These are phyloP conservation scores for Eutolmus rufibarbis DNA, from an alignment of 2,888 invertebrate species.

Conservation along the genomic window DNA sequence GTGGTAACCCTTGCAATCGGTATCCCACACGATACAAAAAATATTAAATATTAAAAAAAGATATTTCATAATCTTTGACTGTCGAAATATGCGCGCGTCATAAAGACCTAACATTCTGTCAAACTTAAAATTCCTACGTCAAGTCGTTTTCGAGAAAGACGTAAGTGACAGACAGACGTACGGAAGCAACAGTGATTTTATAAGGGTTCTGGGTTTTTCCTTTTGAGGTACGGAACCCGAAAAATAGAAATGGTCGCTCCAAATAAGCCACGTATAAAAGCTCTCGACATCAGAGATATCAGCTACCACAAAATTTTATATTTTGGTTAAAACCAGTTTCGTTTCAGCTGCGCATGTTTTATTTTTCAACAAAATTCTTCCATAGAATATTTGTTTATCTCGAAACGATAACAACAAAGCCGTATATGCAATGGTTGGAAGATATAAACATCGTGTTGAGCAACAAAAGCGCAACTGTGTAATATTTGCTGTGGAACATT, in stretches of 20 bases:
- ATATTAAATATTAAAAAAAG: too few species aligned
- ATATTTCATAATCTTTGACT: too few species aligned
- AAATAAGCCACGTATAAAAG: background rate
- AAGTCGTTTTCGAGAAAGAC: too few species aligned
- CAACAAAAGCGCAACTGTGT: background rate
- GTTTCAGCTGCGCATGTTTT: background rate
- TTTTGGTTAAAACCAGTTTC: background rate
- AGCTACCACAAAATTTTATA: background rate
- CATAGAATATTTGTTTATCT: background rate
- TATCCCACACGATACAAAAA: too few species aligned
- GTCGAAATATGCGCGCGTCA: too few species aligned
- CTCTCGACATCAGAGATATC: background rate
- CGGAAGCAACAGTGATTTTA: too few species aligned
- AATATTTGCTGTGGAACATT: background rate
- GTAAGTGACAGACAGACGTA: too few species aligned
- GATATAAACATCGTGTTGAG: background rate
- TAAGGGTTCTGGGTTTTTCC: too few species aligned
- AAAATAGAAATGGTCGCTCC: background rate
- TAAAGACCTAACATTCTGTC: too few species aligned
- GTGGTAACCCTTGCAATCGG: too few species aligned
- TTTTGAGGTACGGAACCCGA: too few species aligned
- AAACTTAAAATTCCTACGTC: too few species aligned
- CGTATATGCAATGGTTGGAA: background rate
- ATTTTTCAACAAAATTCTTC: background rate
- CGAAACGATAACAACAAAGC: background rate